Base-by-base conservation (phyloP, 2,797 vertebrate genomes). In the Gila robusta region DNA sequence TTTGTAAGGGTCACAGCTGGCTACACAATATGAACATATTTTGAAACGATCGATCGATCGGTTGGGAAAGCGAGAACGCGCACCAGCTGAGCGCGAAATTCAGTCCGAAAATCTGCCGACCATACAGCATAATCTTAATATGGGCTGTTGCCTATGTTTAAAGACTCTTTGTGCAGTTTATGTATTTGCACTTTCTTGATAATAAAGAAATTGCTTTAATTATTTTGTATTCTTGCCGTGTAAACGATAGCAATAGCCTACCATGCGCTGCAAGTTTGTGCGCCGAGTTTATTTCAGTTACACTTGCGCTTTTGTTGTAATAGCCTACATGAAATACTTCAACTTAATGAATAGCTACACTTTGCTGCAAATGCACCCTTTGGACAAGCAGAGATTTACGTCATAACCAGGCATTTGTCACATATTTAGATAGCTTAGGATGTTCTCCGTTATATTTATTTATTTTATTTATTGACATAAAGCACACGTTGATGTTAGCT, bases 261-360 rank as follows among this genome's bases (percentile, higher is more conserved):
- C 11, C 56, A 64, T 64, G 56, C 56, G 37, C 56, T 12, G 37
- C 39, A 64, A 79, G 77, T 77, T 54, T 77, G 10, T 4, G 12
- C 32, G 3, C 28, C 10, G 32, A 54, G 74, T 79, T 79, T 28
- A 44, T 79, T 70, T 21, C 21, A 59, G 77, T 41, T 44, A 62
- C n/a, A 64, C 56, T 70, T 64, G 56, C n/a, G n/a, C 76, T 64
- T 59, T 79, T 79, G 56, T 62, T 79, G 56, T 64, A 62, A 28
- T 41, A 37, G 7, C 8, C 67, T 19, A 16, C 19, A 8, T 56
- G 3, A 23, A 44, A 64, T 39, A 37, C 52, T 37, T 77, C 3
- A 64, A 4, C 5, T 41, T 41, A 11, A 10, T 79, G n/a, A 32
- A 77, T 37, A 17, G 9, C 26, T 6, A 6, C 21, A 26, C 54